Conservation (phyloP, 2,113 vertebrate genomes). For the Dasypus novemcinctus region DNA sequence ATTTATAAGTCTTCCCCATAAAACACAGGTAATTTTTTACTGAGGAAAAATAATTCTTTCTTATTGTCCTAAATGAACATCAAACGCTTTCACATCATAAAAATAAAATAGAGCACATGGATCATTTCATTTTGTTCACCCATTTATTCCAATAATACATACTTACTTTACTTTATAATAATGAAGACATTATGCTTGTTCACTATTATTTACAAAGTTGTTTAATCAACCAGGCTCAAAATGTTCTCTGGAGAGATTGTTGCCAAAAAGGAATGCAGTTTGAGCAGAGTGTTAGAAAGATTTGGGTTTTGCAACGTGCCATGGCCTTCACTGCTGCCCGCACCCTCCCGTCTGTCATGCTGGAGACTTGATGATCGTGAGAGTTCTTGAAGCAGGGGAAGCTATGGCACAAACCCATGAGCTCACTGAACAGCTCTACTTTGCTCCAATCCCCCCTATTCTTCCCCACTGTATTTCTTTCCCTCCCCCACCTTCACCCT, state of each 20-base stretch:
- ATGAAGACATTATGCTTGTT: conserved; percentile 42
- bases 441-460: background rate
- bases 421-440: background rate
- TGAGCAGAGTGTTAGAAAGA: background rate
- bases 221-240: conserved; percentile 27
- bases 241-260: background rate
- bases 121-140: conserved; percentile 50
- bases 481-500: background rate
- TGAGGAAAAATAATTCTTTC: conserved; percentile 63
- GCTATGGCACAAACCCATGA: background rate
- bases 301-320: background rate
- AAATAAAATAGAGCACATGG: conserved; percentile 52
- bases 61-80: conserved; percentile 67
- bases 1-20: conserved; percentile 59
- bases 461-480: background rate
- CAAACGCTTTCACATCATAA: conserved; percentile 66
- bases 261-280: background rate
- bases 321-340: background rate
- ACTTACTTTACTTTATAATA: conserved; percentile 24
- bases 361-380: background rate
- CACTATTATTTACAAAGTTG: conserved; percentile 51
- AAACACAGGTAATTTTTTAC: conserved; percentile 46
- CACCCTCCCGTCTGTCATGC: background rate
- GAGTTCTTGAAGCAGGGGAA: background rate
- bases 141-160: conserved; percentile 58